Percentiles rank a stretch among this genome's conserved stretches.
Conservation (phyloP, 2,888 invertebrate species). For the Maniola hyperantus region DNA sequence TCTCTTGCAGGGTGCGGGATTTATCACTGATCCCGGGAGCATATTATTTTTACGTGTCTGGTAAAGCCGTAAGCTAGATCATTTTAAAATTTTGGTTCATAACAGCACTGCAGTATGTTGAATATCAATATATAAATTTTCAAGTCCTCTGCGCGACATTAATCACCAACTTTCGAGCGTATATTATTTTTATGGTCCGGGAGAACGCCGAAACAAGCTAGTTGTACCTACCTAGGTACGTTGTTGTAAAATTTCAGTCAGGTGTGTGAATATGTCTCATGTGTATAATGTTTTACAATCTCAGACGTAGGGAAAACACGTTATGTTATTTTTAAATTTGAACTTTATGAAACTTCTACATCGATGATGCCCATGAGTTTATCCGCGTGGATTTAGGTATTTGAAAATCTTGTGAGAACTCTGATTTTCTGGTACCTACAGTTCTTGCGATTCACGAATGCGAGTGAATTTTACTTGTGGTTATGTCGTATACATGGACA, state of each 20-base stretch:
- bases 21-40: constrained; percentile 4
- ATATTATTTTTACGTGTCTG: neutral
- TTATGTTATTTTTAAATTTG: no score
- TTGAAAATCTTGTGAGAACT: no score
- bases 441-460: no score
- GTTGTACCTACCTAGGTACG: neutral
- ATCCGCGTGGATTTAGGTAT: no score
- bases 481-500: no score
- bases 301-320: no score
- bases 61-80: constrained; percentile 7
- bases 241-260: neutral
- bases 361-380: no score
- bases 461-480: no score
- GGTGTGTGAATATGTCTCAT: neutral
- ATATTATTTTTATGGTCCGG: constrained; percentile 12
- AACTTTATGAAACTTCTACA: no score
- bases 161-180: constrained; percentile 11
- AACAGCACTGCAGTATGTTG: constrained; percentile 12
- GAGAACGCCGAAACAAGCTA: constrained; percentile 1
- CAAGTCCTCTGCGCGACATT: neutral
- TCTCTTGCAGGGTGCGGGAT: constrained; percentile 9
- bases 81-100: neutral
- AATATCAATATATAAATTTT: constrained; percentile 13
- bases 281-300: neutral
- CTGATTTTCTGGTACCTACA: no score